Evolutionary conservation across 2,113 vertebrate genomes (phyloP), one percentile per base, ranked within the genome.

Genomic region (Xiphophorus couchianus): DNA sequence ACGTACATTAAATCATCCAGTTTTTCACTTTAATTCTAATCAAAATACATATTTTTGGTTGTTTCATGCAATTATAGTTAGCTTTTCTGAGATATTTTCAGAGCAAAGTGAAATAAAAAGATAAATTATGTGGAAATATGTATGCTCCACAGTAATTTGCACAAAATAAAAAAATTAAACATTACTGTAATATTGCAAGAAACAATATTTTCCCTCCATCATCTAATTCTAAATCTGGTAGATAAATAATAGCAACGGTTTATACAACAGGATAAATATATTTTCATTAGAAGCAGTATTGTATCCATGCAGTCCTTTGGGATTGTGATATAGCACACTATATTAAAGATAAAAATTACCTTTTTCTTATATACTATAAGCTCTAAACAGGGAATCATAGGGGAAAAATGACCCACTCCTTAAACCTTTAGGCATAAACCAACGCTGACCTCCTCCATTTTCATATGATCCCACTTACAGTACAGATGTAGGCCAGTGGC

Each of bases 401-500:
- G 3, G 51, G 11, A 51, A 62, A n/a, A 17, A 17, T n/a, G 29
- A 73, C 35, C 25, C 13, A 25, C 30, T 19, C 44, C 28, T 63
- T 11, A 3, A 58, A 15, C 9, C 13, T 58, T 58, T 44, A 42
- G 75, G 63, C 37, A 69, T 71, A 68, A 62, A 77, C 13, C 27
- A 44, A 33, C 25, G 42, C 28, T 74, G 68, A 64, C 73, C 80
- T 62, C 54, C 2, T 83, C 72, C 33, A 81, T 81, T 74, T 58
- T 73, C 62, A 66, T 14, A 33, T 71, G 65, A 27, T 67, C 17
- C 69, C 62, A 73, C 27, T 37, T 54, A 22, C 33, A 54, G 28
- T 4, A 44, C 76, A 83, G 67, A 80, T 71, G 71, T 79, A 70
- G 68, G 65, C 70, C 70, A 75, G 31, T 35, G 61, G 5, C 22